These are phyloP conservation scores for Medauroidea extradentata DNA, from an alignment of 1,140 invertebrate species.

Conservation along the genomic window DNA sequence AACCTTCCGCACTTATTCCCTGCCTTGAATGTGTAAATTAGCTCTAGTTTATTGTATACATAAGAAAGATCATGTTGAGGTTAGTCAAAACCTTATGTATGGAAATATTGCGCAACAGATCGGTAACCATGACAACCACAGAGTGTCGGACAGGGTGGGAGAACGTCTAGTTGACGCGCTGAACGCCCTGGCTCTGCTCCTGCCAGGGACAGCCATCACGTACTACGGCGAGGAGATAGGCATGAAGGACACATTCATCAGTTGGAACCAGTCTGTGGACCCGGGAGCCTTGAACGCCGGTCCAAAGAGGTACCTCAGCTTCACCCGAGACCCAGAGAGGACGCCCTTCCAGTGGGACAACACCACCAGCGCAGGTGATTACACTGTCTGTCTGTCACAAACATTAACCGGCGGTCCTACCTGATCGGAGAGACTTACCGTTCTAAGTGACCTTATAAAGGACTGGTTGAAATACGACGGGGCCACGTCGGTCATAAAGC, in stretches of 20 bases:
- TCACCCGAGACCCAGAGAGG: constrained; percentile 59
- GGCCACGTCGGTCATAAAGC: too few relatives aligned
- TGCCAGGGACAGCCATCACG: constrained; percentile 72
- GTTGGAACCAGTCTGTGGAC: constrained; percentile 52
- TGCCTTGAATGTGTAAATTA: too few relatives aligned
- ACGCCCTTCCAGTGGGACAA: constrained; percentile 74
- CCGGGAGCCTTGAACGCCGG: constrained; percentile 54
- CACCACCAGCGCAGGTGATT: constrained; percentile 54
- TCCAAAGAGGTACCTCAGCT: constrained; percentile 45
- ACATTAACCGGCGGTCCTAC: too few relatives aligned
- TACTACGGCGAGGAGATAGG: constrained; percentile 85
- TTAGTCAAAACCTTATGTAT: too few relatives aligned
- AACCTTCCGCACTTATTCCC: too few relatives aligned
- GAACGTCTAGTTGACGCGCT: constrained; percentile 61
- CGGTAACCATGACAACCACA: constrained; percentile 68
- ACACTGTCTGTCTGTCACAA: too few relatives aligned
- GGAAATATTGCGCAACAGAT: constrained; percentile 52
- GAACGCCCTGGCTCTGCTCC: constrained; percentile 65
- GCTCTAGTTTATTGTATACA: too few relatives aligned
- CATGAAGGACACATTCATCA: constrained; percentile 61
- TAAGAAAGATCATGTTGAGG: too few relatives aligned
- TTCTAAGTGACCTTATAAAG: too few relatives aligned
- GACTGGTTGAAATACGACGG: too few relatives aligned
- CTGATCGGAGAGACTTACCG: too few relatives aligned
- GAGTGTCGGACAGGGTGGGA: constrained; percentile 61